Conservation (phyloP, 2,113 vertebrate species). For the Pygoscelis adeliae region DNA sequence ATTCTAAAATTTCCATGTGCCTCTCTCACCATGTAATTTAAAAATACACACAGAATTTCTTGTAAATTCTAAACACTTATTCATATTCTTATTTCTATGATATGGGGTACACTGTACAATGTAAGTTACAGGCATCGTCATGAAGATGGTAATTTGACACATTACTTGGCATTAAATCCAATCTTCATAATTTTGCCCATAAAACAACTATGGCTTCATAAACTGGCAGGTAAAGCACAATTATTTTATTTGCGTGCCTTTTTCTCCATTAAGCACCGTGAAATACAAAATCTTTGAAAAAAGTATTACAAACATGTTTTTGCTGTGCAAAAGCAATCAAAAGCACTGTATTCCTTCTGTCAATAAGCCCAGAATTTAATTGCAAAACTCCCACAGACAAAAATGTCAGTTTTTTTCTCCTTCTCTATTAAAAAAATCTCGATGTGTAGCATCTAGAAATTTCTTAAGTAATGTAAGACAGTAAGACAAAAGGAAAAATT, state of each 20-base stretch:
- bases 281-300: background rate
- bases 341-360: background rate
- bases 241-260: background rate
- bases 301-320: background rate
- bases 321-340: background rate
- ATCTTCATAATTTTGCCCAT: background rate
- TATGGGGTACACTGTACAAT: background rate
- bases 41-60: background rate
- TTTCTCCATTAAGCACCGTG: background rate
- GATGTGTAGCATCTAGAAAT: background rate
- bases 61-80: background rate
- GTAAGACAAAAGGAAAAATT: background rate
- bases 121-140: background rate
- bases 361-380: background rate
- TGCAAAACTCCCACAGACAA: background rate
- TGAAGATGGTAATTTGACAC: background rate
- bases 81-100: background rate
- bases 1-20: background rate
- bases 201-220: background rate
- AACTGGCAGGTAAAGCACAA: background rate
- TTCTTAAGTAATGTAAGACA: background rate
- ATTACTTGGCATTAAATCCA: background rate
- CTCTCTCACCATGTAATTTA: background rate
- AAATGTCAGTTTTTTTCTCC: background rate
- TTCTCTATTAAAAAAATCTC: background rate